Evolutionary conservation across 2,888 invertebrate species (phyloP), one percentile per base, ranked within the genome.

Genomic region (Callinectes sapidus): DNA sequence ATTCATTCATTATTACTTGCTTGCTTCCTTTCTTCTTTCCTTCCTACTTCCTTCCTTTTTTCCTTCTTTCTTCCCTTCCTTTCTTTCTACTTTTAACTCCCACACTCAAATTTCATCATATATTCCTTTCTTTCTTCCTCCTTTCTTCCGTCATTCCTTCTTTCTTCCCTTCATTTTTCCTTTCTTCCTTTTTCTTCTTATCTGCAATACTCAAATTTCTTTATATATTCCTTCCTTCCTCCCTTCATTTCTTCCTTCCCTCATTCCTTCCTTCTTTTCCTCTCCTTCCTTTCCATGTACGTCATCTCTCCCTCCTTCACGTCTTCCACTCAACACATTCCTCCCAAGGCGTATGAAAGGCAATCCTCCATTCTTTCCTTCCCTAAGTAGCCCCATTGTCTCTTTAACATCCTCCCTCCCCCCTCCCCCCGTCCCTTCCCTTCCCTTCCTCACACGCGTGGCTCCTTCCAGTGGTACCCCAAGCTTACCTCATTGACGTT

Each of bases 401-500:
- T 39, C 42, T 35, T 8, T 85, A 18, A 18, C 39, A 3, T 39
- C 32, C 39, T n/a, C 0, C 32, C 39, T 2, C 61, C 18, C 23
- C 5, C 61, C 6, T 61, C 23, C 18, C 23, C 61, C n/a, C n/a
- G n/a, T n/a, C n/a, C n/a, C n/a, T n/a, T n/a, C n/a, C n/a, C n/a
- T n/a, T n/a, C n/a, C 61, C 61, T 61, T 61, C 61, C 61, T 61
- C 23, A 61, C 61, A 23, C 23, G 23, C 23, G 23, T 61, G 23
- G 61, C 66, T 87, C 87, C 54, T 88, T 35, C 5, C 96, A 98
- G 98, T 98, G 96, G 98, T 98, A 95, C 97, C 98, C 95, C 98
- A 94, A 87, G 90, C 61, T 14, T 94, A 92, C 91, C 35, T 91
- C 66, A 93, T 92, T 3, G 92, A 90, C 71, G 90, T 90, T 18